Base-by-base conservation (phyloP, 2,888 invertebrate species). In the Cosmia pyralina region DNA sequence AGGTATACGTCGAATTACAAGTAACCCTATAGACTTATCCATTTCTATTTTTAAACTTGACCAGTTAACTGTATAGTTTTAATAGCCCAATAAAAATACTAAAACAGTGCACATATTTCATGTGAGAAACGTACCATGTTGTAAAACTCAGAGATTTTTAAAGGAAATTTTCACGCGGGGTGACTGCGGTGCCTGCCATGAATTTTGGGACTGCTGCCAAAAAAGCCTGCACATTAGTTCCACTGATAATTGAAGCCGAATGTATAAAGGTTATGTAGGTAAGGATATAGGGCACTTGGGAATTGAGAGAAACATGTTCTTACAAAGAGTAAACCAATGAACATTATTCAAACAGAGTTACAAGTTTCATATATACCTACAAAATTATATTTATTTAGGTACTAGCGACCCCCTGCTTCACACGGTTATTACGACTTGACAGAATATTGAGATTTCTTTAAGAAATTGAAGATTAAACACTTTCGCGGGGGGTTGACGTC, bases 181-280 rank as follows among this genome's bases (percentile, higher is more conserved):
- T 72, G 63, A 60, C 58, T 80, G 69, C 64, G 63, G 80, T 57
- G 65, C 66, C 82, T 69, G 75, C 75, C 81, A 64, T 69, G 83
- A 79, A 75, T 76, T 81, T 76, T 76, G 81, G 81, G 77, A 59
- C 22, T 22, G 52, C 41, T 81, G 84, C 81, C 81, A 81, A 84
- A 84, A 76, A 69, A 80, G 41, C 44, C 67, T 68, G 58, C 76
- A 69, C 67, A 81, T 80, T 81, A 81, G 67, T 68, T 65, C 50
- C 57, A 65, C 76, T 75, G 60, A 81, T 81, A 83, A 81, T 75
- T 83, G 81, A 70, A 83, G 69, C 41, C 34, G 28, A 66, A 62
- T 50, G n/a, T 60, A 55, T 62, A 71, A 10, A 65, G 22, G 38
- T 53, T 57, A 58, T 28, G 28, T 46, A 50, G 41, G 38, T 38